These are phyloP conservation scores for Numenius arquata DNA, from an alignment of 2,113 vertebrate genomes.

Conservation along the genomic window DNA sequence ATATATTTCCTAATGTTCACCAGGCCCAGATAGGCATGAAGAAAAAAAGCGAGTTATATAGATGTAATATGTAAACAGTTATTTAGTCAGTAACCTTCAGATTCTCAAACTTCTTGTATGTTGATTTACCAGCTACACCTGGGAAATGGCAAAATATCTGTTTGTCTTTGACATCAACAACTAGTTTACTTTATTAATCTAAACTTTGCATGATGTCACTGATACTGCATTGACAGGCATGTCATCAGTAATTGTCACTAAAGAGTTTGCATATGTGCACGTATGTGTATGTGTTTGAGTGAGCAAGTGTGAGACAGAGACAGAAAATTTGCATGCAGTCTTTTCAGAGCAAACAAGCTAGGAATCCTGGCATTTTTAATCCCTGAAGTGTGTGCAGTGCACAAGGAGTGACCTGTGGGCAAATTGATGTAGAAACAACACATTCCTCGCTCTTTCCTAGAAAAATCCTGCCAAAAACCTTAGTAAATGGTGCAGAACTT, in stretches of 20 bases:
- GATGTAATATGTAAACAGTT: neutral
- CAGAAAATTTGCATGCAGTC: neutral
- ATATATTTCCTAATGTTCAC: neutral
- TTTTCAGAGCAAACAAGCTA: neutral
- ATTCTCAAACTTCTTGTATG: neutral
- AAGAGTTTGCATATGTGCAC: neutral
- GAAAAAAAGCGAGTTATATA: neutral
- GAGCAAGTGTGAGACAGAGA: neutral
- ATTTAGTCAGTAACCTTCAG: neutral
- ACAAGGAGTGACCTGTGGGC: neutral
- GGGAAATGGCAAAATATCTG: neutral
- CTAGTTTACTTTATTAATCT: neutral
- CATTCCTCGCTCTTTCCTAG: conserved; percentile 23
- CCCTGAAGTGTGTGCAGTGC: neutral
- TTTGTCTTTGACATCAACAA: neutral
- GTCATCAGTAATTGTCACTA: neutral
- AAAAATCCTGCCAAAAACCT: conserved; percentile 40
- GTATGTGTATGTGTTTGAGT: rapidly evolving
- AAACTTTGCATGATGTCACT: neutral
- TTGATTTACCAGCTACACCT: neutral
- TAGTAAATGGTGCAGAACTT: conserved; percentile 39
- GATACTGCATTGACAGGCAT: neutral
- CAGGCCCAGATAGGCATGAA: neutral
- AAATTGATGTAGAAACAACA: neutral
- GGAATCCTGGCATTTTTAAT: neutral